phyloP scores from a whole-genome alignment of 2,113 vertebrate species.

The Gambusia affinis region DNA sequence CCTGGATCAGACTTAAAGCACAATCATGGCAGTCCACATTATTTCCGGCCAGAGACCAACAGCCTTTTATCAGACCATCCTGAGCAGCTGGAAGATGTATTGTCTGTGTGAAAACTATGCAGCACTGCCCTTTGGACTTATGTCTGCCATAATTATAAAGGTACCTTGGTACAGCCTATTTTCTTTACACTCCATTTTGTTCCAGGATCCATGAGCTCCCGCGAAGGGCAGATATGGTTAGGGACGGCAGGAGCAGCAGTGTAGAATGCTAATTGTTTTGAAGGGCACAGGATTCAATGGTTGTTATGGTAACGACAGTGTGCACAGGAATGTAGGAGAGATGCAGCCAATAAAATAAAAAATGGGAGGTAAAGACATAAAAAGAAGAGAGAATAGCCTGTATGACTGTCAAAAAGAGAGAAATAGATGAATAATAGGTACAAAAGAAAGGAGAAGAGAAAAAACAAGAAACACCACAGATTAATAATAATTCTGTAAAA shows the following conservation, averaged over 20 bases:
- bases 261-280: slow-evolving; percentile 83
- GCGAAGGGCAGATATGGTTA: slow-evolving; percentile 61
- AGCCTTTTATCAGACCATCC: slow-evolving; percentile 20
- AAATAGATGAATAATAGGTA: background rate
- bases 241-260: slow-evolving; percentile 63
- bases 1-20: slow-evolving; percentile 49
- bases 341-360: slow-evolving; percentile 31
- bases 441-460: background rate
- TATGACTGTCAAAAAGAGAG: background rate
- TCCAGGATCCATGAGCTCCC: slow-evolving; percentile 38
- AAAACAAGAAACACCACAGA: background rate
- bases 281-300: slow-evolving; percentile 74
- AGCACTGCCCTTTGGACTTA: background rate
- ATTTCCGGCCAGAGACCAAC: slow-evolving; percentile 32
- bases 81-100: slow-evolving; percentile 18
- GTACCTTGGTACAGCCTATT: background rate
- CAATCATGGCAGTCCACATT: slow-evolving; percentile 22
- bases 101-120: slow-evolving; percentile 14
- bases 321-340: slow-evolving; percentile 50
- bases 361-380: slow-evolving; percentile 6
- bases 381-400: background rate
- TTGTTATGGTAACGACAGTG: slow-evolving; percentile 78
- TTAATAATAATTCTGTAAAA: slow-evolving; percentile 11
- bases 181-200: slow-evolving; percentile 20
- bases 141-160: background rate